Evolutionary conservation across 2,797 vertebrate species (phyloP).

Genomic region (Pangasius djambal): DNA sequence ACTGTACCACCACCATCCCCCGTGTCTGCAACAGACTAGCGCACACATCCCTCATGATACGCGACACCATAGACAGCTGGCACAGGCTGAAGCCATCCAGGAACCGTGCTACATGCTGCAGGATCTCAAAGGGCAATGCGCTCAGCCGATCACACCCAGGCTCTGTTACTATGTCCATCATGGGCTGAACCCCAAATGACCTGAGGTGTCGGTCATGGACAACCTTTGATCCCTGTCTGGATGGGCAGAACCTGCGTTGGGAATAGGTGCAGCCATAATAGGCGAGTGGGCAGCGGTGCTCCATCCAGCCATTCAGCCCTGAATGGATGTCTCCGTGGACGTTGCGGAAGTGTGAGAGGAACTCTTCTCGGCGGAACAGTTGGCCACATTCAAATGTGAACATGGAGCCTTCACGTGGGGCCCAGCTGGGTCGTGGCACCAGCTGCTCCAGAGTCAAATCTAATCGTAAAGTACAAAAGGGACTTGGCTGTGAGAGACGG

Average conservation of each 20-base stretch:
- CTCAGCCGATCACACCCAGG: slow-evolving; percentile 86
- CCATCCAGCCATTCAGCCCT: slow-evolving; percentile 98
- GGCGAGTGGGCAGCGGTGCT: slow-evolving; percentile 93
- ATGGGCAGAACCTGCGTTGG: slow-evolving; percentile 92
- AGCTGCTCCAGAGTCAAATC: slow-evolving; percentile 90
- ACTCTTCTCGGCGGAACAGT: slow-evolving; percentile 94
- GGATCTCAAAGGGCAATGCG: slow-evolving; percentile 89
- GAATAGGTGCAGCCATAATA: slow-evolving; percentile 98
- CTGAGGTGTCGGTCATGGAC: slow-evolving; percentile 90
- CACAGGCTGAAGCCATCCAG: slow-evolving; percentile 96
- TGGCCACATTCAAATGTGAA: slow-evolving; percentile 98
- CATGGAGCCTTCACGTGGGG: slow-evolving; percentile 85
- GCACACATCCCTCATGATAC: slow-evolving; percentile 94
- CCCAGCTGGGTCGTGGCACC: slow-evolving; percentile 82
- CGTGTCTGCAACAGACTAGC: slow-evolving; percentile 92
- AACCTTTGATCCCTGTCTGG: slow-evolving; percentile 84
- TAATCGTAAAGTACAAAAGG: slow-evolving; percentile 91
- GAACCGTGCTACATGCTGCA: slow-evolving; percentile 91
- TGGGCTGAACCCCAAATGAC: slow-evolving; percentile 90
- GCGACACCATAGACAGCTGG: slow-evolving; percentile 93
- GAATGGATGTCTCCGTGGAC: slow-evolving; percentile 98
- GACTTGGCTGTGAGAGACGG: slow-evolving; percentile 93
- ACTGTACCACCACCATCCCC: slow-evolving; percentile 94
- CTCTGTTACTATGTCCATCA: slow-evolving; percentile 70
- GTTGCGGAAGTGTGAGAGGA: slow-evolving; percentile 95